Evolutionary conservation across 1,140 invertebrate species (phyloP), one percentile per base, ranked within the genome.

Genomic region (Musca domestica): DNA sequence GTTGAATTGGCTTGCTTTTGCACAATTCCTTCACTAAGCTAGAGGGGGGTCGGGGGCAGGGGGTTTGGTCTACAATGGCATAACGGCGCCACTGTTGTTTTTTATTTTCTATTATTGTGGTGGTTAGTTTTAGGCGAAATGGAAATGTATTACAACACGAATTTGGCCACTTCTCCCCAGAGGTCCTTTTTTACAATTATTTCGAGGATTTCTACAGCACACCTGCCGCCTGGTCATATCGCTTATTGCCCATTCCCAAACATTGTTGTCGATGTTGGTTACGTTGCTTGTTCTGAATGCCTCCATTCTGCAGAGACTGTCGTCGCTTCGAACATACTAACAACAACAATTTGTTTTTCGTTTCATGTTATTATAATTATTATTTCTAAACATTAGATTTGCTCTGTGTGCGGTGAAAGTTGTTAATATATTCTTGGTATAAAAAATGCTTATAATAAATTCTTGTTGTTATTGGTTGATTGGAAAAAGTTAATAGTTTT

Each of bases 221-320:
- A 73, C 76, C 84, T 85, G 83, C 84, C 84, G 85, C 83, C 83
- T 87, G 86, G 85, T 86, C 85, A 86, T 86, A 86, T 87, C 84
- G 85, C 86, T 84, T 81, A 84, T 85, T 86, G 85, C 86, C 86
- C 86, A 87, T 87, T 86, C 86, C 86, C 81, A 81, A 77, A 80
- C 78, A 80, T 78, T 71, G 77, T 80, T 69, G 58, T 47, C n/a
- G 63, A 49, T 64, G 47, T 64, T 48, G 63, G 34, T 34, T 34
- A 22, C 9, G 17, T 70, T 67, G 34, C 10, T 41, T 5, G 5
- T 41, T 41, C 34, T 41, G 5, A 9, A 41, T 41, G 34, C 34
- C 34, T 41, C 34, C 34, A 12, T 7, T 41, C 34, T 41, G 34
- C 34, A 41, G 34, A 41, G 34, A 41, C 34, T 41, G 10, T 7